Conservation (phyloP, 2,797 vertebrate species). For the Phyllotis vaccarum region DNA sequence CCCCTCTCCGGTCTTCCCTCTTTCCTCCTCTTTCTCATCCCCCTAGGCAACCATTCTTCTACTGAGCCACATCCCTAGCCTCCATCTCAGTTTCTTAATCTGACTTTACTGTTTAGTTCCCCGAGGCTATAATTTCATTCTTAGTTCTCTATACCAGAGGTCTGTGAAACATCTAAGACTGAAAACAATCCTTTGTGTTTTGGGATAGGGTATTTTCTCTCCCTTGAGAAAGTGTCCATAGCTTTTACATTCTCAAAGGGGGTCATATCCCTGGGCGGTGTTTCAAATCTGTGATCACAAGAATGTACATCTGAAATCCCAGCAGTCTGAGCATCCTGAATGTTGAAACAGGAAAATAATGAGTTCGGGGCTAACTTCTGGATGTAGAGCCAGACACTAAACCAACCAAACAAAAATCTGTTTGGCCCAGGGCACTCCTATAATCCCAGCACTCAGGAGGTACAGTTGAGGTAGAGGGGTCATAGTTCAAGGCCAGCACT, state of each 20-base stretch:
- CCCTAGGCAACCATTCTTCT: background rate
- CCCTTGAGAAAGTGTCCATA: slow-evolving; percentile 16
- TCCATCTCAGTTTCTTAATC: background rate
- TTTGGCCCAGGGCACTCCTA: background rate
- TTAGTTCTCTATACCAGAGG: background rate
- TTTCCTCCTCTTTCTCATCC: background rate
- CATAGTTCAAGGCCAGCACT: background rate
- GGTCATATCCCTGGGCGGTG: background rate
- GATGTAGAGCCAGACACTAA: background rate
- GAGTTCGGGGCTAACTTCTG: background rate
- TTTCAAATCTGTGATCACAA: background rate
- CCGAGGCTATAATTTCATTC: slow-evolving; percentile 34
- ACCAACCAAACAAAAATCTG: background rate
- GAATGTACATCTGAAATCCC: background rate
- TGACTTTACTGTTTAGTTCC: background rate
- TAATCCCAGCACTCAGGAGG: background rate
- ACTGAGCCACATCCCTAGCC: background rate
- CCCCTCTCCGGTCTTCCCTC: background rate
- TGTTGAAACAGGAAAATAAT: background rate
- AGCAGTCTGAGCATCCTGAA: background rate
- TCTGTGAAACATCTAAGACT: slow-evolving; percentile 47
- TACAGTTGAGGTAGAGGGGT: background rate
- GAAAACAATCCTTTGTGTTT: slow-evolving; percentile 56
- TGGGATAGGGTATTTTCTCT: background rate
- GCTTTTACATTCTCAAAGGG: slow-evolving; percentile 41